Conservation (phyloP, 2,113 vertebrate genomes). For the Cyanistes caeruleus region DNA sequence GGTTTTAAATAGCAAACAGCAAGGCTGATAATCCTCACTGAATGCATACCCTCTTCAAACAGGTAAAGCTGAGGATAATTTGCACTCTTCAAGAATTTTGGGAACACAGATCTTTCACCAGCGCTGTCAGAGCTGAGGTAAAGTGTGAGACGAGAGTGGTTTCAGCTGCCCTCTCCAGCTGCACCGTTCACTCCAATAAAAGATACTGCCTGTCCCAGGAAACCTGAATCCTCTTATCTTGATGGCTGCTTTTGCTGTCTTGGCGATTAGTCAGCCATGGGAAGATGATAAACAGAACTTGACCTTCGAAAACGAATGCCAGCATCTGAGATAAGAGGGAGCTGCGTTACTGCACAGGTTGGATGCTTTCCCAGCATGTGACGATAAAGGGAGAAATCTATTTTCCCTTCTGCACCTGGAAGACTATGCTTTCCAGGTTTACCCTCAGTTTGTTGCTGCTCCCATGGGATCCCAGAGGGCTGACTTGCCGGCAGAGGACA, state of each 20-base stretch:
- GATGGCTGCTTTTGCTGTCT: background rate
- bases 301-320: background rate
- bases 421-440: background rate
- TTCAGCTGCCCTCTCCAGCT: background rate
- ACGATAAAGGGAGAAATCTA: background rate
- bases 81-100: background rate
- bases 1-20: background rate
- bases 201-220: background rate
- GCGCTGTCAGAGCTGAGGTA: background rate
- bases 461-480: background rate
- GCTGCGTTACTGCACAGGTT: background rate
- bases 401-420: background rate
- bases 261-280: background rate
- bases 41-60: background rate
- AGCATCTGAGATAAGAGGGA: background rate
- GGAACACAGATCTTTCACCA: background rate
- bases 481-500: background rate
- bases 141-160: background rate
- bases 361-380: background rate
- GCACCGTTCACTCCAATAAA: rapidly evolving
- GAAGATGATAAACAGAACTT: background rate
- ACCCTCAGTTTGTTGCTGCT: background rate
- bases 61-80: background rate
- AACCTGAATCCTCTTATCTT: background rate
- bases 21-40: background rate